Percentiles rank a stretch among this genome's conserved stretches.
Evolutionary conservation across 2,888 invertebrate species (phyloP).

Genomic region (Trachelus stipa): DNA sequence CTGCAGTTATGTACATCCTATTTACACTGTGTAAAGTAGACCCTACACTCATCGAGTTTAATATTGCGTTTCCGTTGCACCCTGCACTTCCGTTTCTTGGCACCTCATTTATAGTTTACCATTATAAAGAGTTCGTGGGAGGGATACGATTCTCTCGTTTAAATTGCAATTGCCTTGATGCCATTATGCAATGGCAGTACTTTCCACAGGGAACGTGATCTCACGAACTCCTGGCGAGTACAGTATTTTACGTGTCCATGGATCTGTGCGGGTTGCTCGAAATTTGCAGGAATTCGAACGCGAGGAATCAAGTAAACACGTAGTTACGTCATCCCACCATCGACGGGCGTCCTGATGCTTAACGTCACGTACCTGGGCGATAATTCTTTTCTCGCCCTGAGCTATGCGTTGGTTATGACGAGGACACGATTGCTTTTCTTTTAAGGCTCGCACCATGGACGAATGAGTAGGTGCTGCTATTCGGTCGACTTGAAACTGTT

Average conservation of each 20-base stretch:
- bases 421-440: conserved; percentile 41
- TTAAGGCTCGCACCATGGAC: conserved; percentile 68
- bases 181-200: background rate
- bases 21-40: background rate
- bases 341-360: conserved; percentile 44
- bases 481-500: conserved; percentile 71
- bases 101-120: background rate
- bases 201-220: conserved; percentile 33
- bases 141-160: background rate
- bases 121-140: background rate
- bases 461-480: conserved; percentile 77
- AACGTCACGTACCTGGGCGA: conserved; percentile 44
- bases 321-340: conserved; percentile 51
- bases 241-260: conserved; percentile 46
- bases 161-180: background rate
- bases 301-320: conserved; percentile 37
- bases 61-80: background rate
- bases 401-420: conserved; percentile 42
- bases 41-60: background rate
- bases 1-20: background rate
- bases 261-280: conserved; percentile 47
- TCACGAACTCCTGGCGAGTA: conserved; percentile 43
- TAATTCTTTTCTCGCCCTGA: conserved; percentile 36
- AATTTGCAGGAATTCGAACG: conserved; percentile 32
- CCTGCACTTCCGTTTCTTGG: background rate